Conservation (phyloP, 2,113 vertebrate species). For the Phrynosoma platyrhinos region DNA sequence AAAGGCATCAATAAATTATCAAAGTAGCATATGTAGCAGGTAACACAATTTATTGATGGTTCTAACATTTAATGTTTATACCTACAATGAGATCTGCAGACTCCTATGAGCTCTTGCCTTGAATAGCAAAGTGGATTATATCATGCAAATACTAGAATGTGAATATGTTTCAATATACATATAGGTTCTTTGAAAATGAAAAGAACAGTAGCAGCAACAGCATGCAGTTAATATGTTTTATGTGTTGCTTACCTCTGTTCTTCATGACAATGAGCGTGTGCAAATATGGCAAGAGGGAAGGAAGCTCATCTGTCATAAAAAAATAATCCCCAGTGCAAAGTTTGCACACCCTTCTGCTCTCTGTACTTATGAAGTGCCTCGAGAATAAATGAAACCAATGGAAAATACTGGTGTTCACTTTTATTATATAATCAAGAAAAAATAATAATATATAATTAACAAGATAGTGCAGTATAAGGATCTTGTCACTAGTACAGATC, state of each 20-base stretch:
- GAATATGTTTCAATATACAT: not conserved
- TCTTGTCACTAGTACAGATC: not conserved
- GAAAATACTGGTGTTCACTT: constrained; percentile 1
- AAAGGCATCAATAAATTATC: too few relatives aligned
- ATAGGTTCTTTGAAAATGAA: too few relatives aligned
- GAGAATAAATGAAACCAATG: not conserved
- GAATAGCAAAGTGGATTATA: not conserved
- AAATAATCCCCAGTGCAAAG: not conserved
- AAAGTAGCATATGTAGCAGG: too few relatives aligned
- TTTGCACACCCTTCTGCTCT: not conserved
- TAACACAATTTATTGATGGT: too few relatives aligned
- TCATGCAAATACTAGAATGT: not conserved
- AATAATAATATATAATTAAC: not conserved
- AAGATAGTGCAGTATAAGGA: not conserved
- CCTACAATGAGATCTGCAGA: too few relatives aligned
- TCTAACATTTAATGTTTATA: too few relatives aligned
- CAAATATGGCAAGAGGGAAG: not conserved
- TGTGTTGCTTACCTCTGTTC: not conserved
- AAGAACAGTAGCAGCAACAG: too few relatives aligned
- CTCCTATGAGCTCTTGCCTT: too few relatives aligned
- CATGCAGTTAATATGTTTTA: too few relatives aligned
- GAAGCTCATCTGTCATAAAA: not conserved
- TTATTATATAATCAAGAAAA: not conserved
- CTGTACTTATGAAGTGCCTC: not conserved
- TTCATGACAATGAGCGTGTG: not conserved